Percentiles rank a stretch among this genome's conserved stretches.
Conservation (phyloP, 1,140 invertebrate species). For the Episyrphus balteatus region DNA sequence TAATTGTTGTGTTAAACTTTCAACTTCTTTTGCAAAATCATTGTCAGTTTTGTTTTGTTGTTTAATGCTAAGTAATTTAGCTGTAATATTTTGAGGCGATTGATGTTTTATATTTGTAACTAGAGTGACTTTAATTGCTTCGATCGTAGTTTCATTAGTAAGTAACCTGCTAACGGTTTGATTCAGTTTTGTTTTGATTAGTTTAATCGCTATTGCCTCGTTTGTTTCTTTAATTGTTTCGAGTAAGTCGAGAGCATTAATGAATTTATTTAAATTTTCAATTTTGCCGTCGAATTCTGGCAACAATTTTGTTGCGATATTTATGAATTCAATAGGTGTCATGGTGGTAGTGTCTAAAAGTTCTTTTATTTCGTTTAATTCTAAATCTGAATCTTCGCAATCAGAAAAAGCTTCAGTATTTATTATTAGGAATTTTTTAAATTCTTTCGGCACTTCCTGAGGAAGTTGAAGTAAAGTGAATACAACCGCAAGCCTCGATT, state of each 20-base stretch:
- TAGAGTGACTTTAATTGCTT: neutral
- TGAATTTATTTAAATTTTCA: neutral
- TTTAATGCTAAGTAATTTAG: neutral
- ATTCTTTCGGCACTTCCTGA: neutral
- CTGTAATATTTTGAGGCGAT: neutral
- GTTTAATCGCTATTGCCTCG: neutral
- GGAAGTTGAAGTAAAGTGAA: neutral
- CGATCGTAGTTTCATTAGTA: neutral
- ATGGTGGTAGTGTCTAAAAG: neutral
- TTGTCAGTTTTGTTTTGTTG: neutral
- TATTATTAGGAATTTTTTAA: neutral
- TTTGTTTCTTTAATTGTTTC: neutral
- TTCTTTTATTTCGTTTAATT: neutral
- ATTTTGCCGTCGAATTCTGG: neutral
- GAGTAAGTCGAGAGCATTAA: neutral
- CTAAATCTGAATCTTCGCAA: neutral
- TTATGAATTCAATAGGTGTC: neutral
- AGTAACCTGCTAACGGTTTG: neutral
- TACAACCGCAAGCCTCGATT: neutral
- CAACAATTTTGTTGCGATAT: too few relatives aligned
- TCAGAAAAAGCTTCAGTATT: neutral
- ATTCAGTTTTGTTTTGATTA: neutral
- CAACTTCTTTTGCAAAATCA: neutral
- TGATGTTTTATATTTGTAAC: neutral
- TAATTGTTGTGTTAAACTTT: neutral